phyloP scores from a whole-genome alignment of 2,797 vertebrate species.

The Hippocampus kuda region DNA sequence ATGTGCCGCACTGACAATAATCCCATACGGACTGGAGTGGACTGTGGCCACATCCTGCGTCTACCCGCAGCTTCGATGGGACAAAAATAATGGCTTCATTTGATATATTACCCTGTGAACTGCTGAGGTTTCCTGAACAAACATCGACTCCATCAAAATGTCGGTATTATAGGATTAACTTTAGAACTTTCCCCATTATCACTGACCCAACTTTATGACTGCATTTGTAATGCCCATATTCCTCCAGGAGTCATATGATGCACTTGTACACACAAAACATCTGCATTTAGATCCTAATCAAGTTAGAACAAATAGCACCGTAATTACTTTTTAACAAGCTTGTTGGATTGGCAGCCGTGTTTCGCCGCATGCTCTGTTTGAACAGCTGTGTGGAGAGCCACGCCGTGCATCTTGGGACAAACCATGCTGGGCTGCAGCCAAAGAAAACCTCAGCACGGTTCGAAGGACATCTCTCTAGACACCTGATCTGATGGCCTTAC shows the following conservation, averaged over 20 bases:
- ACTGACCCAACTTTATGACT: constrained; percentile 30
- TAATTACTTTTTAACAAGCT: constrained; percentile 74
- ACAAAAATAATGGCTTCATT: constrained; percentile 12
- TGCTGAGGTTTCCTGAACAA: constrained; percentile 12
- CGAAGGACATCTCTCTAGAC: constrained; percentile 53
- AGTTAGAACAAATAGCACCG: constrained; percentile 63
- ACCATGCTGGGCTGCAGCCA: constrained; percentile 47
- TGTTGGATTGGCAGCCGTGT: constrained; percentile 57
- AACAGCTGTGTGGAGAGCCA: constrained; percentile 61
- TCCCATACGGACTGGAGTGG: not conserved
- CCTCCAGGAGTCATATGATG: constrained; percentile 44
- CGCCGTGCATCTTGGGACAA: constrained; percentile 58
- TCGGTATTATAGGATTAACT: constrained; percentile 46
- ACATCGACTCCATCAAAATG: constrained; percentile 20
- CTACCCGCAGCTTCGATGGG: not conserved
- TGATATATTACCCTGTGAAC: constrained; percentile 14
- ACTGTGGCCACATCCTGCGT: not conserved
- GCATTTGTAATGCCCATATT: constrained; percentile 27
- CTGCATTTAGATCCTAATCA: constrained; percentile 67
- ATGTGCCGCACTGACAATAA: constrained; percentile 3
- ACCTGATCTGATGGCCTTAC: constrained; percentile 47
- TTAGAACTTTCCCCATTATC: constrained; percentile 33
- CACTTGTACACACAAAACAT: constrained; percentile 56
- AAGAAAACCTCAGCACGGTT: constrained; percentile 56
- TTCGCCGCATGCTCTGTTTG: constrained; percentile 65